Base-by-base conservation (phyloP, 2,113 vertebrate genomes). In the Sula dactylatra region DNA sequence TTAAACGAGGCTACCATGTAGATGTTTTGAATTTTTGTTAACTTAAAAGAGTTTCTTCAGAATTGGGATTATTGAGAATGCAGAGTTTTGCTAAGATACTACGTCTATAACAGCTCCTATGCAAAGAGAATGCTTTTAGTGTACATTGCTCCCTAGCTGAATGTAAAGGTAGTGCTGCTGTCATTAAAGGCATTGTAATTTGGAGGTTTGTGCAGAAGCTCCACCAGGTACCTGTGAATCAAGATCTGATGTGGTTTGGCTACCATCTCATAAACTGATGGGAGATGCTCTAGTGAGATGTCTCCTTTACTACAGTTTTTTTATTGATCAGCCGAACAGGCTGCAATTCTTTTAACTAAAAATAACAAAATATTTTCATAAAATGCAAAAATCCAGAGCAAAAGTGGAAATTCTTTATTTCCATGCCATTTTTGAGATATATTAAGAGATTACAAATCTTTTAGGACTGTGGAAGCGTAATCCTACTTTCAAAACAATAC, bases 201-300 rank as follows among this genome's bases (percentile, higher is more conserved):
- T 47, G 72, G 47, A 59, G 29, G 55, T 95, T 97, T 96, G 97
- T 95, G 85, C 90, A 94, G 95, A 96, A 97, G 95, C 89, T 93
- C 62, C 90, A 81, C 80, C 90, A 80, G 83, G 56, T 54, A 65
- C 89, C 56, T 70, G 88, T 56, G 93, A 97, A 56, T 96, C 97
- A 58, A 98, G 98, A 87, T 98, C 98, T 6, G 98, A 98, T 93
- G 98, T 98, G 9, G 98, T 98, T 87, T 98, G 99, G 72, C 96
- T 98, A 21, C 98, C 97, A 80, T 97, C 98, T 49, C 98, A 98
- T 69, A 98, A 99, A 49, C 61, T 99, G 96, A 98, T 99, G 98
- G 97, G 52, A 98, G 97, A 66, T 98, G 98, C 50, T 91, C 97
- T 16, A 99, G 98, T 31, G 98, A 98, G 61, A 98, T 98, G 74